Evolutionary conservation across 92 coral and sea anemone genomes (phyloP).

Genomic region (Phymanthus crucifer): DNA sequence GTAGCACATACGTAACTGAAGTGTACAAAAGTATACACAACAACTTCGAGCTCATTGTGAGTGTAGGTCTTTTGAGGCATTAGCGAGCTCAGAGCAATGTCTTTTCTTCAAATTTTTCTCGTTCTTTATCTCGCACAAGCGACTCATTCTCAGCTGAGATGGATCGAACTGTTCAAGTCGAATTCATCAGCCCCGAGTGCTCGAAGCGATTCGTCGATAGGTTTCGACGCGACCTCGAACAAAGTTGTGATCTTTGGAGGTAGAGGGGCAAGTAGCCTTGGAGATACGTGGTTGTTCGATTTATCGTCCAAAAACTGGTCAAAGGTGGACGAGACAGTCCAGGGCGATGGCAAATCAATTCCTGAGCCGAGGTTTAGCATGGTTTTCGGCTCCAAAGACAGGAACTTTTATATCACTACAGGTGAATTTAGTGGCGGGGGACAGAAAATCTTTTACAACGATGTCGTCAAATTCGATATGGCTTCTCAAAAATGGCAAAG

Average conservation of each 20-base stretch:
- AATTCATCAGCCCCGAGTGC: slow-evolving; percentile 53
- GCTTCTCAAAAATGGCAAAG: slow-evolving; percentile 46
- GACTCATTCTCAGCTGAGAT: slow-evolving; percentile 26
- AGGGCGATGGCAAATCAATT: slow-evolving; percentile 20
- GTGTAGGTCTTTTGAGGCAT: too few relatives aligned
- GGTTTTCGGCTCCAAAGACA: slow-evolving; percentile 71
- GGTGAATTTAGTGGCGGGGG: slow-evolving; percentile 62
- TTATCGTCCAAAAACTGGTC: slow-evolving; percentile 54
- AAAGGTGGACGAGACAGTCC: slow-evolving; percentile 28
- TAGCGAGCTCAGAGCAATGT: neutral
- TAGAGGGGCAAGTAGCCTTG: slow-evolving; percentile 21
- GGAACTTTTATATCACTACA: slow-evolving; percentile 71
- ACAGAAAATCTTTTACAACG: slow-evolving; percentile 54
- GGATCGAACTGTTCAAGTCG: slow-evolving; percentile 40
- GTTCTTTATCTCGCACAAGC: neutral
- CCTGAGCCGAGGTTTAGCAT: slow-evolving; percentile 87
- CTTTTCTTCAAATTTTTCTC: neutral
- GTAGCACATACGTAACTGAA: too few relatives aligned
- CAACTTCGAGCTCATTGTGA: too few relatives aligned
- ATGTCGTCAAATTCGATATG: slow-evolving; percentile 62
- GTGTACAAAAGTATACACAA: too few relatives aligned
- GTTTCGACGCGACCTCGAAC: slow-evolving; percentile 45
- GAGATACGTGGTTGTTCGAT: slow-evolving; percentile 83
- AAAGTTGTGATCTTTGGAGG: slow-evolving; percentile 76
- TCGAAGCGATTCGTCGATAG: slow-evolving; percentile 84